These are phyloP conservation scores for Percopsis omiscomaycus DNA, from an alignment of 2,797 vertebrate species.

Conservation along the genomic window DNA sequence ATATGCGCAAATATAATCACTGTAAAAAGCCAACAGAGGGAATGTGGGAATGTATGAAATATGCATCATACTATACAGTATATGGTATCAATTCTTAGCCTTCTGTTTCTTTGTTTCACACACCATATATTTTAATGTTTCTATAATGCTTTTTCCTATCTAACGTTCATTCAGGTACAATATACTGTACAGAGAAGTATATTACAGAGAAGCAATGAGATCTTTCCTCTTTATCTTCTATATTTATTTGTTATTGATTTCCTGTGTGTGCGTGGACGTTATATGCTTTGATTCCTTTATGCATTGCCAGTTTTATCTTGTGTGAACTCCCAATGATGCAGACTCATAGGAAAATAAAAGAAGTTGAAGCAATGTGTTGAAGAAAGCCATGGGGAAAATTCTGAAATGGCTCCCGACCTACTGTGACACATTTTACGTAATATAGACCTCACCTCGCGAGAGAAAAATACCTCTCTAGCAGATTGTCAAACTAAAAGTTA, in stretches of 20 bases:
- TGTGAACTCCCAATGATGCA: conserved; percentile 4
- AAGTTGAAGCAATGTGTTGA: too few relatives aligned
- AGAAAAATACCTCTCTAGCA: too few relatives aligned
- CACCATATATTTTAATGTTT: neutral
- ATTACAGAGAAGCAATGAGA: conserved; percentile 6
- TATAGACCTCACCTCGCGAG: too few relatives aligned
- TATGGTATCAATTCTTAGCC: neutral
- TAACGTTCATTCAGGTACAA: conserved; percentile 4
- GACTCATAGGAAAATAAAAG: too few relatives aligned
- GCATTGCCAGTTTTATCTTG: neutral
- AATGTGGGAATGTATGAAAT: neutral
- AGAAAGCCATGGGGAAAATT: too few relatives aligned
- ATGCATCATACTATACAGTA: neutral
- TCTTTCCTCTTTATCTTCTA: neutral
- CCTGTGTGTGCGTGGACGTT: neutral
- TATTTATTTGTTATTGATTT: conserved; percentile 7
- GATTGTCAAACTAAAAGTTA: too few relatives aligned
- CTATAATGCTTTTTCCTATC: conserved; percentile 5
- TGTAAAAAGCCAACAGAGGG: neutral
- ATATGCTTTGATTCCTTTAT: neutral
- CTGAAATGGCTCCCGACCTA: too few relatives aligned
- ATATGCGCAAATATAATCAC: neutral
- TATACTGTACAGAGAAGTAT: neutral
- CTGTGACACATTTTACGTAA: too few relatives aligned
- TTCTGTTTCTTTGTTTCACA: neutral